Percentiles rank a stretch among this genome's conserved stretches.
Conservation (phyloP, 92 coral and sea anemone species). For the Umimayanthus chanpuru region DNA sequence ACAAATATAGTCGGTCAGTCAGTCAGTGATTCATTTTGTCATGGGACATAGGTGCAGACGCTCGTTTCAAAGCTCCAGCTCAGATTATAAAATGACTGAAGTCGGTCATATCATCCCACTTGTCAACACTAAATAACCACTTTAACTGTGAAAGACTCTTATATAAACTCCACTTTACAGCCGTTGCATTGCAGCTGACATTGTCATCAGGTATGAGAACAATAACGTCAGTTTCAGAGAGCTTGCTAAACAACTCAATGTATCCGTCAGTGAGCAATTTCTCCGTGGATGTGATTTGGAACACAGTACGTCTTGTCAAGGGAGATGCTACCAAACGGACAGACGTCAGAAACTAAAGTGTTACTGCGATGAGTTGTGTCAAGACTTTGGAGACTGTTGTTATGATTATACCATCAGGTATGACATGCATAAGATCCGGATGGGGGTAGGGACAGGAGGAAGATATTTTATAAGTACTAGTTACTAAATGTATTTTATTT, state of each 20-base stretch:
- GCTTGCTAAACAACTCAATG: neutral
- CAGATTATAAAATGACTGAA: too few species aligned
- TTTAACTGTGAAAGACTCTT: neutral
- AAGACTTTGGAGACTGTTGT: slow-evolving; percentile 20
- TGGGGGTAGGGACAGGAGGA: neutral
- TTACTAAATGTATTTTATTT: too few species aligned
- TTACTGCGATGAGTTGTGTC: slow-evolving; percentile 14
- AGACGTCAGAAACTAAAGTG: neutral
- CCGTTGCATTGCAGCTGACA: neutral
- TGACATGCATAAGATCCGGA: neutral
- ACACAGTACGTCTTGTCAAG: neutral
- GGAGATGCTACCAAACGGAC: neutral
- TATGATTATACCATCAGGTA: slow-evolving; percentile 8
- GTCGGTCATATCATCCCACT: neutral
- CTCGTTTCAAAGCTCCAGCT: too few species aligned
- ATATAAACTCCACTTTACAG: neutral
- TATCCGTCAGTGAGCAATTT: neutral
- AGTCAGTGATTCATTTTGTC: too few species aligned
- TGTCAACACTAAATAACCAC: neutral
- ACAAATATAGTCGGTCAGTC: too few species aligned
- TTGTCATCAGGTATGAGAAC: neutral
- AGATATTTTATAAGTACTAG: neutral
- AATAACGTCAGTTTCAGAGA: neutral
- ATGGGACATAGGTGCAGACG: too few species aligned
- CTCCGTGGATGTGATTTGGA: neutral